Conservation (phyloP, 2,797 vertebrate genomes). For the Propithecus deckenii region DNA sequence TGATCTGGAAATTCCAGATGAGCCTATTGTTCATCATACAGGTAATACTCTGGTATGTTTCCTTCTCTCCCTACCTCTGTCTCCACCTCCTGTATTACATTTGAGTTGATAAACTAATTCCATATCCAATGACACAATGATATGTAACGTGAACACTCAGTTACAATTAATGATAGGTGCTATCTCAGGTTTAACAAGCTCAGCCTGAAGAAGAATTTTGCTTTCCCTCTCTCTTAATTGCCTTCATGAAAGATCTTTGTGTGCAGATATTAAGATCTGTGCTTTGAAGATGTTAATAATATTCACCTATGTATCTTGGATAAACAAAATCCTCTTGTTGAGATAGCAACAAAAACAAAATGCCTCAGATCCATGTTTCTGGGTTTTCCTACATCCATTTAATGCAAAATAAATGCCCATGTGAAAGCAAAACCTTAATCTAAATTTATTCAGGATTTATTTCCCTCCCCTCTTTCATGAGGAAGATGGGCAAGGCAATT, state of each 20-base stretch:
- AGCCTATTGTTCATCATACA: background rate
- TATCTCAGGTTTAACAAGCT: background rate
- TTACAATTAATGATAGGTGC: background rate
- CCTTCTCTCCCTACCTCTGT: background rate
- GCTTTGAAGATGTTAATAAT: slow-evolving; percentile 17
- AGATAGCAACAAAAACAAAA: slow-evolving; percentile 16
- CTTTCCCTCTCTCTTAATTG: background rate
- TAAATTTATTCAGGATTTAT: background rate
- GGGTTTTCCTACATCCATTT: background rate
- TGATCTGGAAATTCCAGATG: background rate
- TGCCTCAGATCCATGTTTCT: background rate
- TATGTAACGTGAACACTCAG: background rate
- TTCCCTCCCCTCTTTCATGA: background rate
- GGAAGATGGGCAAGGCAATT: background rate
- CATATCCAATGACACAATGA: background rate
- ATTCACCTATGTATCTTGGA: background rate
- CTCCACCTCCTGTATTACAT: background rate
- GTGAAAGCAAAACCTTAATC: background rate
- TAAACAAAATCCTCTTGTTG: slow-evolving; percentile 24
- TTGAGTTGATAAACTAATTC: background rate
- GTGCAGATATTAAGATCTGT: background rate
- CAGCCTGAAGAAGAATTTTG: background rate
- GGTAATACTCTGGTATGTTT: background rate
- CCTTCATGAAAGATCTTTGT: background rate
- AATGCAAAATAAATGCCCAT: background rate